Conservation (phyloP, 2,888 invertebrate genomes). For the Drosophila kuntzei region DNA sequence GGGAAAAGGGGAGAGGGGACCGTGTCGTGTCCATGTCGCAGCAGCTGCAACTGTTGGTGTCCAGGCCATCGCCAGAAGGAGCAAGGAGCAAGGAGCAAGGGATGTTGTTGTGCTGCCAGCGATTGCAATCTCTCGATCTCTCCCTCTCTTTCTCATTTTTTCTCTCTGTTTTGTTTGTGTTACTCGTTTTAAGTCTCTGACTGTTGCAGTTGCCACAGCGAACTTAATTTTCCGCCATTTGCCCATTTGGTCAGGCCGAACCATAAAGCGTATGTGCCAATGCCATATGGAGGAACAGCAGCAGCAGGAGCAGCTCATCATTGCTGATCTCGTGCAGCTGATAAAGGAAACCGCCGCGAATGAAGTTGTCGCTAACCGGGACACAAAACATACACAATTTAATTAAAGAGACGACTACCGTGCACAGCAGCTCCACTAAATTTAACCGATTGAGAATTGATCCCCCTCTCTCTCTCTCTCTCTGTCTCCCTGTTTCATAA, state of each 20-base stretch:
- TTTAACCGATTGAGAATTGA: conserved; percentile 30
- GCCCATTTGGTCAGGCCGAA: conserved; percentile 61
- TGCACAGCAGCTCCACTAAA: conserved; percentile 37
- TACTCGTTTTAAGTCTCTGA: conserved; percentile 2
- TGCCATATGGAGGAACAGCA: conserved; percentile 24
- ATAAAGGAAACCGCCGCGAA: conserved; percentile 62
- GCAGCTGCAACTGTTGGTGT: conserved; percentile 52
- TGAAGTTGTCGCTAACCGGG: conserved; percentile 64
- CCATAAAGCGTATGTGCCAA: conserved; percentile 72
- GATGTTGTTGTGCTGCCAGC: conserved; percentile 42
- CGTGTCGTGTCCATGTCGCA: conserved; percentile 56
- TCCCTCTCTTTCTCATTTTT: conserved; percentile 12
- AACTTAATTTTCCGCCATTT: conserved; percentile 79
- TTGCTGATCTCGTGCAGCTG: conserved; percentile 66
- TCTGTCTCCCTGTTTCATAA: conserved; percentile 45
- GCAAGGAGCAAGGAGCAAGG: too few relatives aligned
- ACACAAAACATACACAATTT: conserved; percentile 75
- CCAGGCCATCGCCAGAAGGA: conserved; percentile 41
- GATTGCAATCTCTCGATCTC: conserved; percentile 71
- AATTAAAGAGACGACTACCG: conserved; percentile 76
- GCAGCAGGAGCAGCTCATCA: conserved; percentile 48
- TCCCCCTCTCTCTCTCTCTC: not conserved
- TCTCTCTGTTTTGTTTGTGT: conserved; percentile 5
- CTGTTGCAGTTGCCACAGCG: conserved; percentile 42
- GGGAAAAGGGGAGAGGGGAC: conserved; percentile 5